These are phyloP conservation scores for Hypomesus transpacificus DNA, from an alignment of 2,113 vertebrate genomes.

Conservation along the genomic window DNA sequence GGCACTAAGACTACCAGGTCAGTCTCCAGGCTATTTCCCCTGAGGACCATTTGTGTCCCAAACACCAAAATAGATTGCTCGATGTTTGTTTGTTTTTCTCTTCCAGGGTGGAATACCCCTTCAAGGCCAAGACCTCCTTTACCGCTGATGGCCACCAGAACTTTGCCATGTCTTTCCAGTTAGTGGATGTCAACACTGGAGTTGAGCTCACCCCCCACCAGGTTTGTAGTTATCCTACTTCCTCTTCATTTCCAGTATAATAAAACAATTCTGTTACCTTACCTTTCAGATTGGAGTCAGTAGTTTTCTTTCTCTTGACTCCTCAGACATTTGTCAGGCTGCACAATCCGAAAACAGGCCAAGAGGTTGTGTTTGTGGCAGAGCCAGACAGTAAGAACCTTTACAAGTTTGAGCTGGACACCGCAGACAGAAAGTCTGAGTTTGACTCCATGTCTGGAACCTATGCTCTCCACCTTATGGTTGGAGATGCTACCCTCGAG, in stretches of 20 bases:
- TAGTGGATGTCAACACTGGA: slow-evolving; percentile 89
- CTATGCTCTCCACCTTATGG: slow-evolving; percentile 90
- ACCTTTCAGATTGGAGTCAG: not conserved
- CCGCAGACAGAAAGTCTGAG: slow-evolving; percentile 87
- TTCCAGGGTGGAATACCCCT: slow-evolving; percentile 86
- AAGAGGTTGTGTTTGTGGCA: slow-evolving; percentile 97
- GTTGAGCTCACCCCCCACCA: slow-evolving; percentile 94
- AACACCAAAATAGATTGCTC: not conserved
- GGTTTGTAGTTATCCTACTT: slow-evolving; percentile 61
- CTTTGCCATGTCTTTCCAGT: slow-evolving; percentile 93
- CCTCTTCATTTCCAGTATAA: too few relatives aligned
- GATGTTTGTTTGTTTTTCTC: slow-evolving; percentile 36
- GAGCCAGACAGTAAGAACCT: slow-evolving; percentile 93
- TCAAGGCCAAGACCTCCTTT: slow-evolving; percentile 87
- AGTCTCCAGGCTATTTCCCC: slow-evolving; percentile 9
- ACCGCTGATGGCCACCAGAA: slow-evolving; percentile 96
- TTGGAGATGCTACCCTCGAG: slow-evolving; percentile 95
- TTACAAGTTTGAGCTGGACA: slow-evolving; percentile 97
- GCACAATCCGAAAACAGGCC: slow-evolving; percentile 95
- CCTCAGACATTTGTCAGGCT: slow-evolving; percentile 92
- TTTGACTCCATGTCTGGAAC: slow-evolving; percentile 94
- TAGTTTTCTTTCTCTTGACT: not conserved
- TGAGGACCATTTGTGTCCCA: too few relatives aligned
- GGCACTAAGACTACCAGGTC: slow-evolving; percentile 93
- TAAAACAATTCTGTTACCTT: not conserved